phyloP scores from a whole-genome alignment of 2,113 vertebrate genomes.

The Phalacrocorax pelagicus region DNA sequence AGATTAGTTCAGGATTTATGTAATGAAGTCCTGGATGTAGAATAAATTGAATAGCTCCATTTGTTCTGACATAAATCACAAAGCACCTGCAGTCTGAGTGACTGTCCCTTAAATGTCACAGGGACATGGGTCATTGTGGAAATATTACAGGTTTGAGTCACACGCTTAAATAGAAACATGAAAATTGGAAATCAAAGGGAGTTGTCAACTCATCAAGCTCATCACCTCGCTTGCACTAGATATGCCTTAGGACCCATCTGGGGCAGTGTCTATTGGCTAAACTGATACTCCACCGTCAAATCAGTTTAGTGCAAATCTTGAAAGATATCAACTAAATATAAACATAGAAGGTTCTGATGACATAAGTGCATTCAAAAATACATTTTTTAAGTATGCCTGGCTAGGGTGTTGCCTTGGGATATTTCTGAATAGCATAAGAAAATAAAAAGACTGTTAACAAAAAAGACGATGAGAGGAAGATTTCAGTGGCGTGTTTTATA shows the following conservation, averaged over 20 bases:
- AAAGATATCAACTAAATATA: neutral
- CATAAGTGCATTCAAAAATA: neutral
- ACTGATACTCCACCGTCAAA: neutral
- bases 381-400: neutral
- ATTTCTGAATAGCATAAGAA: neutral
- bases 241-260: neutral
- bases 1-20: conserved; percentile 44
- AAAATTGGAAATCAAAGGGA: neutral
- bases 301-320: neutral
- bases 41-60: conserved; percentile 24
- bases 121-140: neutral
- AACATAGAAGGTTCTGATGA: neutral
- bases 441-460: neutral
- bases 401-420: neutral
- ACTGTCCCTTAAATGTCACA: conserved; percentile 38
- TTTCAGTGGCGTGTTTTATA: neutral
- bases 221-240: neutral
- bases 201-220: neutral
- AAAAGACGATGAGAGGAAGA: neutral
- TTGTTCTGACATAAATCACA: conserved; percentile 44
- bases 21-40: conserved; percentile 1
- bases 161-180: neutral
- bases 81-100: conserved; percentile 27
- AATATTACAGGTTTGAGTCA: conserved; percentile 20
- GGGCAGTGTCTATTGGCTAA: neutral